Conservation (phyloP, 2,888 invertebrate species). For the Diarsia mendica region DNA sequence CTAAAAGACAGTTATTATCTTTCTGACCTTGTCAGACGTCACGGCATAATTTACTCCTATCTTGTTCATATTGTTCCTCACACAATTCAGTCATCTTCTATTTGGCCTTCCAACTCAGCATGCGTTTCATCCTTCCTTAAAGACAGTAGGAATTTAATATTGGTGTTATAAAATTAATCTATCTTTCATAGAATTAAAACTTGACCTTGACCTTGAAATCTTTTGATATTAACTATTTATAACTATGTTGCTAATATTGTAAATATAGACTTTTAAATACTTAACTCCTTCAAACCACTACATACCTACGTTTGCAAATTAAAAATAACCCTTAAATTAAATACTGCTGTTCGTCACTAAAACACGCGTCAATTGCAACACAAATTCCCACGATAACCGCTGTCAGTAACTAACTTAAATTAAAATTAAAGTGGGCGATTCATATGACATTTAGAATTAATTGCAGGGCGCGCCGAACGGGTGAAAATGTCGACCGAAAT, state of each 20-base stretch:
- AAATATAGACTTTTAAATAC: not conserved
- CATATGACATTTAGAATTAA: slow-evolving; percentile 82
- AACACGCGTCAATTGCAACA: slow-evolving; percentile 18
- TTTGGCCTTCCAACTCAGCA: too few relatives aligned
- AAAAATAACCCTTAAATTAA: slow-evolving; percentile 18
- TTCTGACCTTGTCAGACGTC: too few relatives aligned
- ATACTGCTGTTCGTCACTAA: slow-evolving; percentile 13
- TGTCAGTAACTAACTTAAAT: slow-evolving; percentile 64
- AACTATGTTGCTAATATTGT: too few relatives aligned
- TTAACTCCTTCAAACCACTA: not conserved
- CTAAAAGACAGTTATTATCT: too few relatives aligned
- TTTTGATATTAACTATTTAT: not conserved
- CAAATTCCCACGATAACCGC: slow-evolving; percentile 59
- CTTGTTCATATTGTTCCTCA: too few relatives aligned
- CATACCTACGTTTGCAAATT: not conserved
- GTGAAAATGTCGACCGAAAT: slow-evolving; percentile 78
- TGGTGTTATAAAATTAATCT: not conserved
- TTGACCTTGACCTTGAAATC: slow-evolving; percentile 45
- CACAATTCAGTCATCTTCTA: too few relatives aligned
- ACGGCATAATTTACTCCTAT: too few relatives aligned
- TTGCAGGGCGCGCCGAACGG: slow-evolving; percentile 78
- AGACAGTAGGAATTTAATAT: not conserved
- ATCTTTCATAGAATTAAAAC: not conserved
- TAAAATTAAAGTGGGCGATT: slow-evolving; percentile 73
- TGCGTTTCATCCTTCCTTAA: not conserved